phyloP scores from a whole-genome alignment of 2,113 vertebrate species.

The Prionailurus bengalensis region DNA sequence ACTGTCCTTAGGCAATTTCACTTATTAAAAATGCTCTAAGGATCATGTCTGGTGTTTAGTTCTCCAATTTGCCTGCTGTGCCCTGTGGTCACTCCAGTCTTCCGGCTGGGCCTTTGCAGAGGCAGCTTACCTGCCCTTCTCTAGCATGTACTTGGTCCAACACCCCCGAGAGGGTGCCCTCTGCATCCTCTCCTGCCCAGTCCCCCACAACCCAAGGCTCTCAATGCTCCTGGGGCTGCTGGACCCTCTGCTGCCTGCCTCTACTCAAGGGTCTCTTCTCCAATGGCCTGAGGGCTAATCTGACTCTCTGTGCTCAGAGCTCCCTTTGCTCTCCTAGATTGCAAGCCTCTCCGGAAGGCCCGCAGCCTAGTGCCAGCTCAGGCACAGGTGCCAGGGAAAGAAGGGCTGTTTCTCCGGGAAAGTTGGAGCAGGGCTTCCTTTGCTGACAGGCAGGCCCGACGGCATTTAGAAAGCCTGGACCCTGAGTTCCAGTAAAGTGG shows the following conservation, averaged over 20 bases:
- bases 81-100: slow-evolving; percentile 30
- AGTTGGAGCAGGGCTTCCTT: slow-evolving; percentile 87
- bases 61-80: slow-evolving; percentile 41
- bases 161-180: not conserved
- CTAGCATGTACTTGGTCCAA: not conserved
- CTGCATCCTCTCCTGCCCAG: not conserved
- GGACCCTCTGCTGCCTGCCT: not conserved
- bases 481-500: slow-evolving; percentile 83
- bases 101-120: slow-evolving; percentile 21
- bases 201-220: not conserved
- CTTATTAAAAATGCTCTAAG: slow-evolving; percentile 72
- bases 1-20: slow-evolving; percentile 60
- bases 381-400: slow-evolving; percentile 37
- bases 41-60: slow-evolving; percentile 64
- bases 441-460: slow-evolving; percentile 79
- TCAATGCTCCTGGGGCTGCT: not conserved
- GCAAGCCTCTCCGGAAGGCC: not conserved
- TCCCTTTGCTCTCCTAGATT: not conserved
- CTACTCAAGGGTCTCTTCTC: not conserved
- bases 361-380: not conserved
- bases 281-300: not conserved
- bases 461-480: slow-evolving; percentile 67
- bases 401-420: slow-evolving; percentile 70
- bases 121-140: not conserved
- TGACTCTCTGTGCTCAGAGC: not conserved